These are phyloP conservation scores for Sthenelais limicola DNA, from an alignment of 2,888 invertebrate species.

Conservation along the genomic window DNA sequence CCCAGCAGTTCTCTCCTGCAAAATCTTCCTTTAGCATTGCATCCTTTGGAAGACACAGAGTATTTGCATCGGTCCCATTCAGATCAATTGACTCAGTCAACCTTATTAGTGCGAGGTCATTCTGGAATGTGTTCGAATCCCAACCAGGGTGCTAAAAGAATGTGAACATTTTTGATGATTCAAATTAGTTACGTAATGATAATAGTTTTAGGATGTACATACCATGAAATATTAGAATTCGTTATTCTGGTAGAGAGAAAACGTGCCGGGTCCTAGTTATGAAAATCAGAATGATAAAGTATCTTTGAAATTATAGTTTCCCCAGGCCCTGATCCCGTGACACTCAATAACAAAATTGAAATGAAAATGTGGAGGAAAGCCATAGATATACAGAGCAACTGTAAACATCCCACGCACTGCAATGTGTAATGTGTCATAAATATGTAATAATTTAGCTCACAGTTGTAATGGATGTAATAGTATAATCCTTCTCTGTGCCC, in stretches of 20 bases:
- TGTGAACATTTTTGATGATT: neutral
- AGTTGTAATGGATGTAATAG: neutral
- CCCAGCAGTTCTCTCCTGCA: slow-evolving; percentile 6
- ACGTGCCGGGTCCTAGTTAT: too few species aligned
- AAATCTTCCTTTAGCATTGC: slow-evolving; percentile 1
- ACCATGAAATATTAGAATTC: too few species aligned
- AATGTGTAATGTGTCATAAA: neutral
- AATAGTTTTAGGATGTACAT: too few species aligned
- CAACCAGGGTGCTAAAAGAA: slow-evolving; percentile 2
- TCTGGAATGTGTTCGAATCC: neutral
- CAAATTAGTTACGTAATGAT: too few species aligned
- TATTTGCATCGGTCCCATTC: neutral
- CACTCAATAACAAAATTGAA: too few species aligned
- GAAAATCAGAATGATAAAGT: too few species aligned
- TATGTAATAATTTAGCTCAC: neutral
- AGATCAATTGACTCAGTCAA: neutral
- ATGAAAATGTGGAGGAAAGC: too few species aligned
- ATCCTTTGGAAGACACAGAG: neutral
- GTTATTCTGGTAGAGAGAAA: too few species aligned
- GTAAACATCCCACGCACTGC: too few species aligned
- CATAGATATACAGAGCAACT: too few species aligned
- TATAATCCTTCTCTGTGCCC: neutral
- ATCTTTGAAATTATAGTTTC: too few species aligned
- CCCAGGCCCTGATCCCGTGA: too few species aligned
- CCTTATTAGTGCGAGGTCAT: slow-evolving; percentile 1